Conservation (phyloP, 2,113 vertebrate species). For the Gasterosteus aculeatus region DNA sequence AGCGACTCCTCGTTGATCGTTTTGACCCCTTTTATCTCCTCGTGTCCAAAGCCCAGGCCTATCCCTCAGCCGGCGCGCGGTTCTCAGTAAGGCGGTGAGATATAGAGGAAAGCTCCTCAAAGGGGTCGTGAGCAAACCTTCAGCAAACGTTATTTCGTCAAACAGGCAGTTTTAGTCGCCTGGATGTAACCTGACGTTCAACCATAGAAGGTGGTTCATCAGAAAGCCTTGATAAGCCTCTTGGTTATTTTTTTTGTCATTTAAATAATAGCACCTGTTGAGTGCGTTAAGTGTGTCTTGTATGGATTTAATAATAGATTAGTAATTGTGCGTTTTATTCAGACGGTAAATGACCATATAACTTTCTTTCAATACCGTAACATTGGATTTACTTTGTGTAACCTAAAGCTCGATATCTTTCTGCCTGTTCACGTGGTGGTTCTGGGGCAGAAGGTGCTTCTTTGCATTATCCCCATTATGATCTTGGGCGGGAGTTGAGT, state of each 20-base stretch:
- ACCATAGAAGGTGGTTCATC: neutral
- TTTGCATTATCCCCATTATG: conserved; percentile 77
- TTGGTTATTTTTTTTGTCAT: neutral
- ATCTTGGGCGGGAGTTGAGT: conserved; percentile 75
- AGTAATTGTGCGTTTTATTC: neutral
- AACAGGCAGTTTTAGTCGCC: neutral
- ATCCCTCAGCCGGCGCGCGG: neutral
- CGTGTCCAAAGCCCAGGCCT: neutral
- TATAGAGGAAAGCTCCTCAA: neutral
- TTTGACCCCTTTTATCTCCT: neutral
- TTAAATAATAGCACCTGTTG: neutral
- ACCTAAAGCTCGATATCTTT: conserved; percentile 23
- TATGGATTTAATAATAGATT: neutral
- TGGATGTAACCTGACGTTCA: neutral
- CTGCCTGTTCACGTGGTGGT: conserved; percentile 31
- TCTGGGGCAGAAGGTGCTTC: conserved; percentile 71
- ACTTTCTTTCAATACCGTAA: conserved; percentile 1
- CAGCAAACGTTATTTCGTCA: neutral
- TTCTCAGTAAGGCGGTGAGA: neutral
- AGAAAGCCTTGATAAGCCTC: neutral
- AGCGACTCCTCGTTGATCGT: neutral
- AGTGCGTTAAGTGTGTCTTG: neutral
- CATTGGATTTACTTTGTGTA: conserved; percentile 10
- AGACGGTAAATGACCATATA: conserved; percentile 15
- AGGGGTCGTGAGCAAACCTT: neutral